Evolutionary conservation across 1,140 invertebrate genomes (phyloP), one percentile per base, ranked within the genome.

Genomic region (Camponotus pennsylvanicus): DNA sequence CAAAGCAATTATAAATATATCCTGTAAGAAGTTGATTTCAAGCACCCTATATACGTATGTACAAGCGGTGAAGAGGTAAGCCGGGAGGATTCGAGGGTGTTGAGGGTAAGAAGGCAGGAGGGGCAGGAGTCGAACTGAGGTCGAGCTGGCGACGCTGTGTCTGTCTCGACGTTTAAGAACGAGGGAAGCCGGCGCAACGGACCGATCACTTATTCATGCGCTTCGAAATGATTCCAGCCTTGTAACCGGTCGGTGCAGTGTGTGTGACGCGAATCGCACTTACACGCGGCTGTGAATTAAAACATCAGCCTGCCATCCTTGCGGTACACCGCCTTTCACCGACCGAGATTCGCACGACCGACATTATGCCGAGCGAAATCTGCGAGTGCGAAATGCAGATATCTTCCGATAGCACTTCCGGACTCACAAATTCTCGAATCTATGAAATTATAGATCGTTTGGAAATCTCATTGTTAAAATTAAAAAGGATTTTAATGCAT

Each of bases 141-240:
- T 87, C 86, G 79, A 32, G 71, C 52, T 57, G 91, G 92, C 92
- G 92, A 92, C 92, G 87, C 67, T 32, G 88, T 91, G 91, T 92
- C 92, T 92, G 89, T 86, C 90, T 76, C 85, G 84, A 70, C 86
- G 86, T 55, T 85, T 57, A 77, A 75, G 73, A 84, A 85, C 85
- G 84, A 88, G 85, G 85, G 89, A 89, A 88, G 77, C 88, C 69
- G 85, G 79, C 78, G 79, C 82, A 89, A 52, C 80, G 88, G 70
- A 76, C 71, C 91, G 85, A 93, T 93, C 93, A 92, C 83, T 94
- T 93, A 94, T 93, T 94, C 92, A 94, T 93, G 87, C 86, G 83
- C 84, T 88, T 84, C 91, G 92, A 93, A 94, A 94, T 93, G 92
- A 94, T 93, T 93, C 87, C 89, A 89, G 79, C 89, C 90, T 90